A percentile compares a stretch with the other conserved stretches of the same genome.
These are phyloP conservation scores for Megalops cyprinoides DNA, from an alignment of 2,797 vertebrate species.

Conservation along the genomic window DNA sequence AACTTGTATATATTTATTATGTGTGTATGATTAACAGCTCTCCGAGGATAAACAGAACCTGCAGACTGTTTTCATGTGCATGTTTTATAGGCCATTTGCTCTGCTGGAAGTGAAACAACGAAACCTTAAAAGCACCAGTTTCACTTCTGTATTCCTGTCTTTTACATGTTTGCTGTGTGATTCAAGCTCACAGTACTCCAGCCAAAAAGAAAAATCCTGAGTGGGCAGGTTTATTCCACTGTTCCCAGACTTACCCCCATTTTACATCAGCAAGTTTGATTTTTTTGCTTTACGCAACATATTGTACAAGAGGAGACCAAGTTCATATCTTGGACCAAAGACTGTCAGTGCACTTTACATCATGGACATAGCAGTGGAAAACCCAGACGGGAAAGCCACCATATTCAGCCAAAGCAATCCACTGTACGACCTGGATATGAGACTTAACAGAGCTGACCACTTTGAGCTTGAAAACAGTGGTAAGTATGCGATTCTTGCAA, in stretches of 20 bases:
- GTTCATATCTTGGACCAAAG: background rate
- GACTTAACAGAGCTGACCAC: slow-evolving; percentile 46
- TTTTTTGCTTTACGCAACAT: background rate
- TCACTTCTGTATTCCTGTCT: too few species aligned
- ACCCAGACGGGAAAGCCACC: background rate
- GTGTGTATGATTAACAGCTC: too few species aligned
- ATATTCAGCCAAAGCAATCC: slow-evolving; percentile 59
- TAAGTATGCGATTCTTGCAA: slow-evolving; percentile 44
- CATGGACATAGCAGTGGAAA: slow-evolving; percentile 36
- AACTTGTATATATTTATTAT: too few species aligned
- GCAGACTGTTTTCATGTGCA: background rate
- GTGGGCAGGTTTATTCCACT: background rate
- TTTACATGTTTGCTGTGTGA: background rate
- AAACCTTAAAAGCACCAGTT: too few species aligned
- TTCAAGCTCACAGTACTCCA: background rate
- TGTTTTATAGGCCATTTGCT: too few species aligned
- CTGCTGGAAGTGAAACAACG: too few species aligned
- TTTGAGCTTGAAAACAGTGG: slow-evolving; percentile 55
- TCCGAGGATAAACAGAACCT: too few species aligned
- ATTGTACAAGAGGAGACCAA: background rate
- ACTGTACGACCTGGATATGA: slow-evolving; percentile 55
- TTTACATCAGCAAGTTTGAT: background rate
- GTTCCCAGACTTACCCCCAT: background rate
- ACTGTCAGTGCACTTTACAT: background rate
- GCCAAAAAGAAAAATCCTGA: background rate